These are phyloP conservation scores for Piprites chloris DNA, from an alignment of 2,113 vertebrate genomes.

Conservation along the genomic window DNA sequence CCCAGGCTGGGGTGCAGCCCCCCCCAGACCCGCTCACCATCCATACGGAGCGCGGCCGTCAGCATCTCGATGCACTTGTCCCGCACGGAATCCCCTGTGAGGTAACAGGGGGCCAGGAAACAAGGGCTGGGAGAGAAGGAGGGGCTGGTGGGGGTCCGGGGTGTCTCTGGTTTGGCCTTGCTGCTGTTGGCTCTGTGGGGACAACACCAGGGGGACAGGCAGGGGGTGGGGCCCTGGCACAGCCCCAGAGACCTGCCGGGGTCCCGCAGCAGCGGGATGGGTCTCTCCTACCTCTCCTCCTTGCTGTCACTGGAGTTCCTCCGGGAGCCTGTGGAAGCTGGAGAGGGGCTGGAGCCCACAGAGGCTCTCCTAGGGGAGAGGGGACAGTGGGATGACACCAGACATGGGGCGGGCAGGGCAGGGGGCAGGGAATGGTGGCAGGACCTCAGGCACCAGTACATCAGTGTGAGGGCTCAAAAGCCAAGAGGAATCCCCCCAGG, in stretches of 20 bases:
- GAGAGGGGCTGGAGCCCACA: slow-evolving; percentile 53
- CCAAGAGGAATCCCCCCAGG: background rate
- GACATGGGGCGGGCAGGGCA: background rate
- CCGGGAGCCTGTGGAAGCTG: slow-evolving; percentile 54
- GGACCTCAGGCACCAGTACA: background rate
- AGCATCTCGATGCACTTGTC: slow-evolving; percentile 98
- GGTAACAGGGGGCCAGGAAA: slow-evolving; percentile 77
- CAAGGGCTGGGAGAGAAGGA: slow-evolving; percentile 63
- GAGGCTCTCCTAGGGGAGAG: slow-evolving; percentile 73
- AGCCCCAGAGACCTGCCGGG: rapidly evolving
- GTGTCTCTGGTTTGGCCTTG: slow-evolving; percentile 75
- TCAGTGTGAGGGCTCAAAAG: rapidly evolving
- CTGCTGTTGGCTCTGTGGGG: slow-evolving; percentile 72
- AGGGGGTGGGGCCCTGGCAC: rapidly evolving
- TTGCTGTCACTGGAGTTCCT: slow-evolving; percentile 74
- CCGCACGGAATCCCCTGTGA: slow-evolving; percentile 86
- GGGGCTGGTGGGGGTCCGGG: slow-evolving; percentile 83
- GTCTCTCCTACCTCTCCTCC: slow-evolving; percentile 73
- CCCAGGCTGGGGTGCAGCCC: background rate
- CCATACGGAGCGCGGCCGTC: slow-evolving; percentile 83
- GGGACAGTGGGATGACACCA: background rate
- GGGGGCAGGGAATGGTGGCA: background rate
- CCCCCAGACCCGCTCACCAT: slow-evolving; percentile 73
- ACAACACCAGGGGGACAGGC: background rate
- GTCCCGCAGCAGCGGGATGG: rapidly evolving